Conservation (phyloP, 2,888 invertebrate species). For the Lasioglossum figueresi region DNA sequence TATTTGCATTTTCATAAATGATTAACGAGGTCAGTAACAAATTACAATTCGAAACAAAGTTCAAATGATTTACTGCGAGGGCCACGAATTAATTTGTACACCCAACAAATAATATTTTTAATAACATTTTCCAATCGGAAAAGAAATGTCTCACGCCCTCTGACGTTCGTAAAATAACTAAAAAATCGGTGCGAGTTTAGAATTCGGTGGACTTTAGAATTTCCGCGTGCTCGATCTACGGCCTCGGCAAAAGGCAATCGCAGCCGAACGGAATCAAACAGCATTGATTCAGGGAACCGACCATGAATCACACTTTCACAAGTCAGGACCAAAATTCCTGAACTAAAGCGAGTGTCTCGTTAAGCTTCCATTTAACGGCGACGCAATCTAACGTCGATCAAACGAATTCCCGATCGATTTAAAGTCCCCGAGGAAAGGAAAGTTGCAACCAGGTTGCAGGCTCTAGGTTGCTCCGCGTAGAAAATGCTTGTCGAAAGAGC, state of each 20-base stretch:
- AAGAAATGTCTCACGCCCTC: too few species aligned
- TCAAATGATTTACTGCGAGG: too few species aligned
- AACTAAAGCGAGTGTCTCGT: neutral
- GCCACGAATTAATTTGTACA: too few species aligned
- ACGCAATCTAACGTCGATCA: constrained; percentile 1
- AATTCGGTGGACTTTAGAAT: neutral
- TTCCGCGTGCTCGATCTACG: neutral
- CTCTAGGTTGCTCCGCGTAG: neutral
- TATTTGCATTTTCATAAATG: too few species aligned
- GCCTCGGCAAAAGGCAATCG: neutral
- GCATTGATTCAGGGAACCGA: neutral
- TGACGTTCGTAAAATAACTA: too few species aligned
- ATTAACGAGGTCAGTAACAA: too few species aligned
- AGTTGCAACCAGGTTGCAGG: neutral
- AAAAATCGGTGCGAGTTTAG: neutral
- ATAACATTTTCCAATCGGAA: too few species aligned
- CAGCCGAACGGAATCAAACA: neutral
- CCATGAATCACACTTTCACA: neutral
- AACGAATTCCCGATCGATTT: constrained; percentile 10
- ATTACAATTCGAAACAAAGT: too few species aligned
- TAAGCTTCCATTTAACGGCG: neutral
- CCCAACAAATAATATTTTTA: too few species aligned
- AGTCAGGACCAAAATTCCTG: neutral
- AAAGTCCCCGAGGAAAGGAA: constrained; percentile 7
- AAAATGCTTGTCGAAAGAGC: constrained; percentile 15